Evolutionary conservation across 2,888 invertebrate species (phyloP).

Genomic region (Hydraecia micacea): DNA sequence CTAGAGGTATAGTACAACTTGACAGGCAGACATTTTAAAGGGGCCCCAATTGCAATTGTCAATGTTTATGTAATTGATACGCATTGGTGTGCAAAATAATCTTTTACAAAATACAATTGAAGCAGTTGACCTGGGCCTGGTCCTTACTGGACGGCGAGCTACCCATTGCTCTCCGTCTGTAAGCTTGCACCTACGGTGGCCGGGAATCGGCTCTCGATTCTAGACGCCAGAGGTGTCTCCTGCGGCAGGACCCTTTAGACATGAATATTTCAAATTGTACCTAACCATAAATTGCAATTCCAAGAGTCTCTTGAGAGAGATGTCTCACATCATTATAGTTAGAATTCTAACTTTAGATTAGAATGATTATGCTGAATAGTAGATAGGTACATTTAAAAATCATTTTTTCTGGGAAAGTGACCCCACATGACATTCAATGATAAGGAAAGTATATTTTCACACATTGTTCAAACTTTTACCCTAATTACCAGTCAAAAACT

Average conservation of each 20-base stretch:
- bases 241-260: not conserved
- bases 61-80: no score
- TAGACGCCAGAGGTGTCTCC: no score
- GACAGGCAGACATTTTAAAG: not conserved
- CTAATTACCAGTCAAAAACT: constrained; percentile 45
- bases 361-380: not conserved
- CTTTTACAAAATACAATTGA: no score
- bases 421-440: not conserved
- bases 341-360: not conserved
- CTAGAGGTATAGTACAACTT: not conserved
- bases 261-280: not conserved
- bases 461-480: constrained; percentile 10
- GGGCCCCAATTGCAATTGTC: no score
- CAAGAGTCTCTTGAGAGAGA: not conserved
- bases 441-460: not conserved
- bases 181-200: no score
- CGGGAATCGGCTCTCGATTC: no score
- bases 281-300: not conserved
- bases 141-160: no score
- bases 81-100: no score
- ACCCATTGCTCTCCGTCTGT: no score
- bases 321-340: no score
- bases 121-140: no score
- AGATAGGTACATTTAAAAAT: not conserved
- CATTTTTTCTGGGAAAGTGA: not conserved